phyloP scores from a whole-genome alignment of 2,888 invertebrate genomes.

The Dinocampus coccinellae region DNA sequence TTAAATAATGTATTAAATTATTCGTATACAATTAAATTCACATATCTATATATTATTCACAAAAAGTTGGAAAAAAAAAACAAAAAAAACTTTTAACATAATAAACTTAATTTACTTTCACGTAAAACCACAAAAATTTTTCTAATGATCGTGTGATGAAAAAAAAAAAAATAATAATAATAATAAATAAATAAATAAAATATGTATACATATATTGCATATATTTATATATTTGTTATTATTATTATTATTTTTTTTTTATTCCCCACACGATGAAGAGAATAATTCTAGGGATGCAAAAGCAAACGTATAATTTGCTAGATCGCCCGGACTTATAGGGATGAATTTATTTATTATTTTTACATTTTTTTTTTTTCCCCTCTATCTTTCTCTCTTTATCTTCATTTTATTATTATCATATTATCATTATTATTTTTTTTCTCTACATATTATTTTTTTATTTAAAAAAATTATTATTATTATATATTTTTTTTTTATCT shows the following conservation, averaged over 20 bases:
- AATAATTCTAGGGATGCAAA: not conserved
- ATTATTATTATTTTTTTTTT: not conserved
- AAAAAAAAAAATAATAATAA: not conserved
- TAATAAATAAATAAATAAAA: no score
- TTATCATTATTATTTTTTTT: no score
- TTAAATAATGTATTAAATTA: not conserved
- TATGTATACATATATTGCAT: no score
- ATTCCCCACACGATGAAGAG: not conserved
- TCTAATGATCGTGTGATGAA: not conserved
- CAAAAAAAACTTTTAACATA: no score
- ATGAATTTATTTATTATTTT: conserved; percentile 11
- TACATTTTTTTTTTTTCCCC: not conserved
- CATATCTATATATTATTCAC: no score
- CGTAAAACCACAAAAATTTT: not conserved
- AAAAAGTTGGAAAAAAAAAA: no score
- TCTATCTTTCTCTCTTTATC: not conserved
- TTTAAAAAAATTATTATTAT: no score
- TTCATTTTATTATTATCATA: conserved; percentile 12
- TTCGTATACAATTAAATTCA: no score
- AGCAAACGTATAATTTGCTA: not conserved
- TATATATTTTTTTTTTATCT: not conserved
- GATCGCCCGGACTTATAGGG: not conserved
- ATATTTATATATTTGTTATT: no score
- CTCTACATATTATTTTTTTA: no score
- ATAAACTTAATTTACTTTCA: not conserved